Percentiles rank a stretch among this genome's conserved stretches.
These are phyloP conservation scores for Myotis lucifugus DNA, from an alignment of 2,113 vertebrate genomes.

Conservation along the genomic window DNA sequence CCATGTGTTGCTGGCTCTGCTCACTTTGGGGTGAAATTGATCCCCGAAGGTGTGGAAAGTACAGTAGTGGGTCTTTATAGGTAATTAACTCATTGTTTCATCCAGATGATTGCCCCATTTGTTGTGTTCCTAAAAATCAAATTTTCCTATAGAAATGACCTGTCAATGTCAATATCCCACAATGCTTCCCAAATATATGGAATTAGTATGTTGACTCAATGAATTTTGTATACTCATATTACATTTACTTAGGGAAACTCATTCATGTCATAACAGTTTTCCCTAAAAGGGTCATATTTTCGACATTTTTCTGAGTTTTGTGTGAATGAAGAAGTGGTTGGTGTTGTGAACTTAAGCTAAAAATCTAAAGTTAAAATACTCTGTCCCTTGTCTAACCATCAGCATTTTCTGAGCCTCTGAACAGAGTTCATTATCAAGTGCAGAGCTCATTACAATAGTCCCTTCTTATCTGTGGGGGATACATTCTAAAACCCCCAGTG, in stretches of 20 bases:
- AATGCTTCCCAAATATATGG: slow-evolving; percentile 19
- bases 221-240: neutral
- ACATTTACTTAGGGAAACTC: slow-evolving; percentile 57
- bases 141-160: slow-evolving; percentile 13
- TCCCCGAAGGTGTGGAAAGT: slow-evolving; percentile 73
- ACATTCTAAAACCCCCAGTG: neutral
- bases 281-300: neutral
- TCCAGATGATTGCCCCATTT: slow-evolving; percentile 61
- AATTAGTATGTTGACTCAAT: slow-evolving; percentile 16
- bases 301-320: slow-evolving; percentile 57
- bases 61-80: slow-evolving; percentile 65
- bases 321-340: slow-evolving; percentile 32
- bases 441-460: no score
- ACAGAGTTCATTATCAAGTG: slow-evolving; percentile 44
- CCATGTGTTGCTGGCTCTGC: neutral
- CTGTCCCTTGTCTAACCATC: slow-evolving; percentile 6
- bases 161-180: neutral
- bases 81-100: slow-evolving; percentile 80
- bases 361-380: slow-evolving; percentile 57
- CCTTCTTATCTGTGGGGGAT: neutral
- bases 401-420: slow-evolving; percentile 38
- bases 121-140: slow-evolving; percentile 47
- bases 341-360: slow-evolving; percentile 11
- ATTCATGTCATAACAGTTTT: neutral
- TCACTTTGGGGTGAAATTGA: slow-evolving; percentile 81